phyloP scores from a whole-genome alignment of 2,113 vertebrate species.

The Aphelocoma coerulescens region DNA sequence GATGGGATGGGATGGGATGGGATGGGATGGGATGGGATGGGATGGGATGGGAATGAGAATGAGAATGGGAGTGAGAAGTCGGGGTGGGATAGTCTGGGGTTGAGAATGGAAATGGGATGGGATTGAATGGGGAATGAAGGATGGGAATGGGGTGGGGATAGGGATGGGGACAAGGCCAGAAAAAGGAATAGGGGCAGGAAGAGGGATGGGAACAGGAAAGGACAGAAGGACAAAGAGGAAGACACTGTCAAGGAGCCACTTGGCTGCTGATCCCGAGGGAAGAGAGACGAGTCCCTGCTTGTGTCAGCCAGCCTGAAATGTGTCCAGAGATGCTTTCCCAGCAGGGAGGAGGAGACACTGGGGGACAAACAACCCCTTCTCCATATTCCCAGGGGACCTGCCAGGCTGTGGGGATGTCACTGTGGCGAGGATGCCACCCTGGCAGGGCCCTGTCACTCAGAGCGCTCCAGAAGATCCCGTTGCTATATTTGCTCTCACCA shows the following conservation, averaged over 20 bases:
- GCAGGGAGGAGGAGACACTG: background rate
- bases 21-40: too few species aligned
- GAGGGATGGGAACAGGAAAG: background rate
- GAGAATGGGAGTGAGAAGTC: background rate
- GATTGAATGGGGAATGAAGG: too few species aligned
- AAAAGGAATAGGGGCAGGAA: background rate
- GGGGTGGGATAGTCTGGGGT: too few species aligned
- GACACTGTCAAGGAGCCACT: accelerated
- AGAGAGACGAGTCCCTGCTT: accelerated
- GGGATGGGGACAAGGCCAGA: too few species aligned
- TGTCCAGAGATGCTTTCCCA: background rate
- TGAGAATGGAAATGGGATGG: background rate
- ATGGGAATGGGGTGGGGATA: background rate
- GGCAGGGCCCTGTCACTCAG: background rate
- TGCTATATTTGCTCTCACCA: background rate
- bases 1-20: too few species aligned
- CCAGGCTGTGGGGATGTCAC: background rate
- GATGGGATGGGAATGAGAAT: background rate
- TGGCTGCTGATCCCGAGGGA: background rate
- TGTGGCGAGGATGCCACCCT: background rate
- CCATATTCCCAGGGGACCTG: background rate
- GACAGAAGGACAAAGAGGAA: background rate
- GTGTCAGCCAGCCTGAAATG: background rate
- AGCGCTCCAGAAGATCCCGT: background rate
- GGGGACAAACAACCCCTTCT: background rate